Conservation (phyloP, 1,140 invertebrate genomes). For the Mactra quadrangularis region DNA sequence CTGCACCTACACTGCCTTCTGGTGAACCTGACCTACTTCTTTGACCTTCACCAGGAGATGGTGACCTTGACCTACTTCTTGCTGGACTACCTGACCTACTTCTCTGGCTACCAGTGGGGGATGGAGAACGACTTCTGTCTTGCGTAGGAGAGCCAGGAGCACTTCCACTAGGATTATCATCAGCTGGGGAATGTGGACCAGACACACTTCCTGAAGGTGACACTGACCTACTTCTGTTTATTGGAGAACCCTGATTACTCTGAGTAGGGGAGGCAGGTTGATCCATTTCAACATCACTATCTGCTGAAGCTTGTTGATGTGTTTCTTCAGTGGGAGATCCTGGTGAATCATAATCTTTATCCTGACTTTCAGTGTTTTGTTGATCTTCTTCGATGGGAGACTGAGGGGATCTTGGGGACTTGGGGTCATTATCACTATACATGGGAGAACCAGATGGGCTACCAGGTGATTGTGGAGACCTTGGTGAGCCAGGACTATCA, state of each 20-base stretch:
- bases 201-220: conserved; percentile 39
- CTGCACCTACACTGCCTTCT: conserved; percentile 2
- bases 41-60: conserved; percentile 25
- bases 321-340: conserved; percentile 4
- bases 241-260: conserved; percentile 29
- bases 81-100: conserved; percentile 16
- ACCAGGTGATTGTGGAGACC: background rate
- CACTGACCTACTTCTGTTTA: conserved; percentile 12
- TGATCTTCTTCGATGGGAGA: background rate
- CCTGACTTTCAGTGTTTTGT: too few relatives aligned
- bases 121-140: conserved; percentile 11
- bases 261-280: conserved; percentile 4
- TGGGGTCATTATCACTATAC: background rate
- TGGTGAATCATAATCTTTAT: background rate
- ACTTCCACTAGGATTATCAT: conserved; percentile 4
- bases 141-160: background rate
- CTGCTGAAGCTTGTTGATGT: background rate
- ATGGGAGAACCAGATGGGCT: conserved; percentile 23
- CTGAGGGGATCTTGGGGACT: conserved; percentile 18
- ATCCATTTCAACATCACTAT: conserved; percentile 27
- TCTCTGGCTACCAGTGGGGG: conserved; percentile 16
- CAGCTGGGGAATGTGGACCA: conserved; percentile 32
- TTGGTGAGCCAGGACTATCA: conserved; percentile 10
- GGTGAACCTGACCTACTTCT: conserved; percentile 56
- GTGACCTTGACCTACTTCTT: conserved; percentile 30